These are phyloP conservation scores for Myotis daubentonii DNA, from an alignment of 2,797 vertebrate species.

Conservation along the genomic window DNA sequence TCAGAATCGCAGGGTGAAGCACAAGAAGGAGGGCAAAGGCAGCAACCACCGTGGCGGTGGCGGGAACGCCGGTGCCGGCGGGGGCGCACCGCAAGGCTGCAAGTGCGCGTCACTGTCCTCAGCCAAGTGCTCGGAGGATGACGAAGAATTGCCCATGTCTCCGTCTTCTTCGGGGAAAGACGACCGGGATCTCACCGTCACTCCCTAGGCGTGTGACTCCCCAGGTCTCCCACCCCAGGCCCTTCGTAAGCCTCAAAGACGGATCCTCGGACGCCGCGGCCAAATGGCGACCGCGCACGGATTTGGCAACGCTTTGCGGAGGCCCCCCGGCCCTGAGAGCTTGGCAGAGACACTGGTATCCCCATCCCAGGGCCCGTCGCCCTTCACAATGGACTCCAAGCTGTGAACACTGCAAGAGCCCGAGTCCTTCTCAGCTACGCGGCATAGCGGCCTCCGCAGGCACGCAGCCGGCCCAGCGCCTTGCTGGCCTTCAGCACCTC, in stretches of 20 bases:
- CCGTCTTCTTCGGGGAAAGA: slow-evolving; percentile 98
- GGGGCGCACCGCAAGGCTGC: slow-evolving; percentile 89
- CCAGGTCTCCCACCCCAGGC: background rate
- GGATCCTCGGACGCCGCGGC: slow-evolving; percentile 50
- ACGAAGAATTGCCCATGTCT: slow-evolving; percentile 94
- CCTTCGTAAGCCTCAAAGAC: slow-evolving; percentile 57
- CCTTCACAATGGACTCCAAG: background rate
- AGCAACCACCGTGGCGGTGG: slow-evolving; percentile 87
- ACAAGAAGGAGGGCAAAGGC: slow-evolving; percentile 98
- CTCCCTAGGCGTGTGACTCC: slow-evolving; percentile 87
- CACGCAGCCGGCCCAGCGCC: background rate
- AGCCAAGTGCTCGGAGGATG: slow-evolving; percentile 93
- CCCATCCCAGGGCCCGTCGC: background rate
- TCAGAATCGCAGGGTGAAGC: slow-evolving; percentile 99
- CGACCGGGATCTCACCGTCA: slow-evolving; percentile 94
- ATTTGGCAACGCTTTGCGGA: slow-evolving; percentile 74
- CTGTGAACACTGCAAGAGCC: background rate
- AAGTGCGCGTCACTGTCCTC: slow-evolving; percentile 94
- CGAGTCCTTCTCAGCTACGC: background rate
- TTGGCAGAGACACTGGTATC: background rate
- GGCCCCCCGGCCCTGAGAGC: background rate
- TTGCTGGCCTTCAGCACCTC: background rate
- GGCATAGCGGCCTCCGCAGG: background rate
- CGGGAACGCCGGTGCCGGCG: slow-evolving; percentile 79
- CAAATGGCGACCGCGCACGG: background rate